Evolutionary conservation across 2,113 vertebrate species (phyloP), one percentile per base, ranked within the genome.

Genomic region (Salvator merianae): DNA sequence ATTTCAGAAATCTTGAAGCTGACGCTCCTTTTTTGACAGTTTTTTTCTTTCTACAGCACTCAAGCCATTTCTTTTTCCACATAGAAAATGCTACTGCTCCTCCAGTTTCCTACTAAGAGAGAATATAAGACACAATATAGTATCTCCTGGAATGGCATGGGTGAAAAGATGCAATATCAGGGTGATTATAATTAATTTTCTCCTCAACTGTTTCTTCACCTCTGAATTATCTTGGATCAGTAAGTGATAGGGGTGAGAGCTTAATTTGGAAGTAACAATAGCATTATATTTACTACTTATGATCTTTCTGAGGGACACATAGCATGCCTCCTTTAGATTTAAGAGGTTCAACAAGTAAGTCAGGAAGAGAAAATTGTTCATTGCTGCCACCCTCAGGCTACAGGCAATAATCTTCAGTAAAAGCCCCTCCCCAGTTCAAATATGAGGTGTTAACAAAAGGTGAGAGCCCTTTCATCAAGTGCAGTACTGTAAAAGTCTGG

Each of bases 241-340:
- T 47, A 9, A 47, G 43, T 7, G 43, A n/a, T n/a, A n/a, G 43
- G 43, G 43, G 43, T 47, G 43, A 47, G 43, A 47, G 10, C 6
- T 47, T 47, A 47, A 47, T 47, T 81, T 84, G 88, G 71, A 84
- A 93, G 90, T 90, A 90, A 92, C 91, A 87, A 59, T 93, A 91
- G 90, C 93, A 93, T 89, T 92, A 91, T 47, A 4, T 7, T 92
- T 88, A 93, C 93, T 91, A 92, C 77, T 88, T 63, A 24, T 93
- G 87, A 93, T 88, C 84, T 81, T 89, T 85, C 90, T 87, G 82
- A 74, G 88, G 92, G 87, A 92, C 88, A 88, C 80, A n/a, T n/a
- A n/a, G n/a, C n/a, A 59, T 8, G 77, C 90, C 89, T 93, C 91
- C 91, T 92, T 90, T 89, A 91, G 84, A 86, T 89, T 87, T 88